Evolutionary conservation across 1,140 invertebrate genomes (phyloP), one percentile per base, ranked within the genome.

Genomic region (Magallana gigas): DNA sequence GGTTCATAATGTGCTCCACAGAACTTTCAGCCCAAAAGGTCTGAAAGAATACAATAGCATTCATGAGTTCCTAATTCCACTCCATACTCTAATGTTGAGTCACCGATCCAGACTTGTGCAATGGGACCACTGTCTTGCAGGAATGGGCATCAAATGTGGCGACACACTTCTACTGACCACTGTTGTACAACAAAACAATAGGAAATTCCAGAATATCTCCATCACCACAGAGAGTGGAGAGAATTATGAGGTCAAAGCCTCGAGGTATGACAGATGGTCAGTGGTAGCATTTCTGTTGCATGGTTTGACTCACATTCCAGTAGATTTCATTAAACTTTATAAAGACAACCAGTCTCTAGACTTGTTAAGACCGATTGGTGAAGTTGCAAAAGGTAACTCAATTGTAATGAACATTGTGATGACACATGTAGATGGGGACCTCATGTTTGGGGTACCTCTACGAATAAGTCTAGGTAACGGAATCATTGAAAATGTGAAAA

Each of bases 211-310:
- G 85, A 89, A 85, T 60, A 84, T 94, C 7, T 90, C 90, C 12
- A 89, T 93, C n/a, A 62, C 90, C 9, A 88, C 90, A 16, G 90
- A 93, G 58, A 85, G 86, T 60, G 93, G 90, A 2, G 85, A 90
- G 9, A 85, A 87, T 29, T 90, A 91, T 85, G 86, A 87, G 1
- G 83, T 94, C 4, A 85, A 68, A 14, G 90, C 91, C 1, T 93
- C 93, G 8, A 90, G 91, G 83, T 92, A 92, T 90, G 93, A 94
- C 87, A 81, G 92, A 18, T 94, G 93, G 92, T 92, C 92, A 80
- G 88, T 92, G 18, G 90, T 93, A 4, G 92, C 91, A 11, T 91
- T 94, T 56, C 93, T 93, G 87, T 85, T 93, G 48, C 92, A 93
- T 88, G 92, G 93, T 3, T 68, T 93, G 29, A 91, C 91, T 9